Percentiles rank a stretch among this genome's conserved stretches.
phyloP scores from a whole-genome alignment of 2,797 vertebrate genomes.

The Oreochromis grahami region DNA sequence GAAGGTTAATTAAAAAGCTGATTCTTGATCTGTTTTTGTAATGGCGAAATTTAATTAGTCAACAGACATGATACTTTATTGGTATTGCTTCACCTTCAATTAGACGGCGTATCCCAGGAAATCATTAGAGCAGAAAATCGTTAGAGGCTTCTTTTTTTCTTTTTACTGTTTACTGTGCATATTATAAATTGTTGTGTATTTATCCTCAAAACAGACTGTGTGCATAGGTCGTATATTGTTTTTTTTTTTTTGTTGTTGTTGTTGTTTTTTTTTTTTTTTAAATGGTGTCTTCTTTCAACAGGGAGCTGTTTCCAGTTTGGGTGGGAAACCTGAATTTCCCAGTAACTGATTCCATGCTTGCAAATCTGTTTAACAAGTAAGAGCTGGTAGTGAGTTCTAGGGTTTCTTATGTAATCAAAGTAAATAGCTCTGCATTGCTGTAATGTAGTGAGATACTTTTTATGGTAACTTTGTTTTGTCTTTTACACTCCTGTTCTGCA shows the following conservation, averaged over 20 bases:
- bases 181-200: background rate
- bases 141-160: background rate
- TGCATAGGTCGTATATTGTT: accelerated
- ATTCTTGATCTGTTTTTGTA: background rate
- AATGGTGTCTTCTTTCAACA: constrained; percentile 27
- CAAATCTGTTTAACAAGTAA: constrained; percentile 70
- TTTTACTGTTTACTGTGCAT: background rate
- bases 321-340: constrained; percentile 71
- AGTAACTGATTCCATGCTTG: constrained; percentile 47
- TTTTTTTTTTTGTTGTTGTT: too few species aligned
- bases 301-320: constrained; percentile 81
- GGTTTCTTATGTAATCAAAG: background rate
- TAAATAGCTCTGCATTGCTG: background rate
- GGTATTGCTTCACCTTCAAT: background rate
- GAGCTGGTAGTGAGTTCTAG: background rate
- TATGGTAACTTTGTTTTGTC: background rate
- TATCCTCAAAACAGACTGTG: background rate
- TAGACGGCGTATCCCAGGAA: background rate
- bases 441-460: background rate
- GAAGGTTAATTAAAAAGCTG: background rate
- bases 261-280: too few species aligned
- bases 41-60: background rate
- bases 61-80: background rate
- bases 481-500: constrained; percentile 21
- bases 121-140: constrained; percentile 8